These are phyloP conservation scores for Drosophila chauvacae DNA, from an alignment of 1,140 invertebrate genomes.

Conservation along the genomic window DNA sequence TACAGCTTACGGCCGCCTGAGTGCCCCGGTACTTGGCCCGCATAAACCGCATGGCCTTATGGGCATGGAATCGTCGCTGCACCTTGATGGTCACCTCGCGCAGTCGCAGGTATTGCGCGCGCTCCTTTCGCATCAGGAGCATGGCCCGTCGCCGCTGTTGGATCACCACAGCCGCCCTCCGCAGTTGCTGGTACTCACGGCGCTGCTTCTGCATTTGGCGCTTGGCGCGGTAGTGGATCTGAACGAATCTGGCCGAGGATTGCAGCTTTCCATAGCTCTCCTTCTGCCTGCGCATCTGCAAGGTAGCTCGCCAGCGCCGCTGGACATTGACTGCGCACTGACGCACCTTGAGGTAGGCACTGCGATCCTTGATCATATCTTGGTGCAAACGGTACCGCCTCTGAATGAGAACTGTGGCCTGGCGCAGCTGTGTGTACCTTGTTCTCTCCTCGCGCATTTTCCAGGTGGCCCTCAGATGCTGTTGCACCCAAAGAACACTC, in stretches of 20 bases:
- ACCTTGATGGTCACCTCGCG: constrained; percentile 76
- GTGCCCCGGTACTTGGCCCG: constrained; percentile 72
- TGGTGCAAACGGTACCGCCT: constrained; percentile 48
- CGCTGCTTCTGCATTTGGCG: constrained; percentile 30
- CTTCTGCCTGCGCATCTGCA: constrained; percentile 22
- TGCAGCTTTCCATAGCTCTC: constrained; percentile 16
- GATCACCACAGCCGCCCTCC: constrained; percentile 40
- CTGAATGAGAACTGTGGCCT: constrained; percentile 71
- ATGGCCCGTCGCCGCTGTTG: constrained; percentile 62
- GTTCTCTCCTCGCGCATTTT: constrained; percentile 24
- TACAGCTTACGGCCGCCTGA: constrained; percentile 62
- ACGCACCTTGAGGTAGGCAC: constrained; percentile 55
- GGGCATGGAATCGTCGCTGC: constrained; percentile 85
- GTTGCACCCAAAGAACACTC: constrained; percentile 22
- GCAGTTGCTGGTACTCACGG: constrained; percentile 50
- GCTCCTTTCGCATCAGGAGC: constrained; percentile 43
- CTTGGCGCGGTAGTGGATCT: constrained; percentile 47
- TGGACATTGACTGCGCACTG: constrained; percentile 47
- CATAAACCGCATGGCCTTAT: constrained; percentile 61
- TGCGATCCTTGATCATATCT: constrained; percentile 42
- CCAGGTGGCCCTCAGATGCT: constrained; percentile 21
- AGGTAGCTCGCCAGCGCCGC: constrained; percentile 51
- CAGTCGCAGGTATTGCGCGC: constrained; percentile 45
- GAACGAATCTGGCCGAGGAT: constrained; percentile 16
- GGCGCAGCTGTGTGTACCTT: constrained; percentile 15